Conservation (phyloP, 2,888 invertebrate genomes). For the Erebia epiphron region DNA sequence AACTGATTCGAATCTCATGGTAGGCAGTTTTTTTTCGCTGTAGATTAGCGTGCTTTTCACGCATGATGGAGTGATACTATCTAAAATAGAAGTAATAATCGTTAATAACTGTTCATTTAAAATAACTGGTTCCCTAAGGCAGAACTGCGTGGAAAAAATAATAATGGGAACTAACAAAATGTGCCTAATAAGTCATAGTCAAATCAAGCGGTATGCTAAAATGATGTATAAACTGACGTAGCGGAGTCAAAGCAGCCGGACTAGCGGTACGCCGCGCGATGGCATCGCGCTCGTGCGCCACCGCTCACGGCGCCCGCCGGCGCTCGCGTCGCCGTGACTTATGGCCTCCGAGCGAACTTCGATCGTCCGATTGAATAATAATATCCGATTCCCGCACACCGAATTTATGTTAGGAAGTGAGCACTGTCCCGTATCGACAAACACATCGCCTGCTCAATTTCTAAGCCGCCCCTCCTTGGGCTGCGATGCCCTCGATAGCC, state of each 20-base stretch:
- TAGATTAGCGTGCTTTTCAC: too few relatives aligned
- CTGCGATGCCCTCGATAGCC: slow-evolving; percentile 64
- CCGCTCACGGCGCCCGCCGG: slow-evolving; percentile 80
- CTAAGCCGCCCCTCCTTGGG: slow-evolving; percentile 63
- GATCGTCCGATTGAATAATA: slow-evolving; percentile 82
- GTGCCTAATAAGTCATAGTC: slow-evolving; percentile 24
- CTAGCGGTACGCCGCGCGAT: slow-evolving; percentile 71
- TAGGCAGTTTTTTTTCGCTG: too few relatives aligned
- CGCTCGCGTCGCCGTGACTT: slow-evolving; percentile 80
- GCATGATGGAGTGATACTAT: too few relatives aligned
- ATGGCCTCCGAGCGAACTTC: slow-evolving; percentile 79
- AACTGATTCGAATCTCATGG: too few relatives aligned
- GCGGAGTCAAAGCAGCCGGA: slow-evolving; percentile 36
- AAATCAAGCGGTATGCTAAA: slow-evolving; percentile 34
- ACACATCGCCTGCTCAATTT: slow-evolving; percentile 68
- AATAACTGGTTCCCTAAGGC: neutral
- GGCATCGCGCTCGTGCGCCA: slow-evolving; percentile 79
- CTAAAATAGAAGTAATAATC: too few relatives aligned
- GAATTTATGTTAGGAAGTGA: slow-evolving; percentile 82
- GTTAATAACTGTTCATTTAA: neutral
- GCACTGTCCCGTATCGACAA: slow-evolving; percentile 74
- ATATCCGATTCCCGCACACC: slow-evolving; percentile 81
- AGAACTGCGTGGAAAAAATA: neutral
- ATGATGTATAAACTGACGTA: slow-evolving; percentile 40
- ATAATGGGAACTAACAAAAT: neutral